These are phyloP conservation scores for Rafetus swinhoei DNA, from an alignment of 2,113 vertebrate genomes.

Conservation along the genomic window DNA sequence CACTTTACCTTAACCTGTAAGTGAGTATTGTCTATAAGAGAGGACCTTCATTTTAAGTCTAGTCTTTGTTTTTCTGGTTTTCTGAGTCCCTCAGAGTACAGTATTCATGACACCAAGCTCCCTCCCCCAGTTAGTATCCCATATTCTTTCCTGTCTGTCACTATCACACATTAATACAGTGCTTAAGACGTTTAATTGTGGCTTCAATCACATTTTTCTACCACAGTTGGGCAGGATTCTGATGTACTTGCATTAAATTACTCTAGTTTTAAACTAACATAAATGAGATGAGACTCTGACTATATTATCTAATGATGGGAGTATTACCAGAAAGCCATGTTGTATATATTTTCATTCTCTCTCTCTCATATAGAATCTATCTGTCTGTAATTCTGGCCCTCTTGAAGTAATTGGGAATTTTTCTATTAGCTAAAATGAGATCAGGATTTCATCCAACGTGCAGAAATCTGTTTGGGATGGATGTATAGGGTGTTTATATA, in stretches of 20 bases:
- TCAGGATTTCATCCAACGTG: not conserved
- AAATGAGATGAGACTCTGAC: not conserved
- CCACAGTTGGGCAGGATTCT: not conserved
- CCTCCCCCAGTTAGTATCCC: not conserved
- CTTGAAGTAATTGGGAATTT: not conserved
- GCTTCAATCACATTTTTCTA: not conserved
- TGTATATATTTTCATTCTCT: not conserved
- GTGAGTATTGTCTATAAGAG: not conserved
- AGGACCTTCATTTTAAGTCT: not conserved
- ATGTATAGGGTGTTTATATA: not conserved
- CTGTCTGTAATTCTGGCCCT: fast-evolving
- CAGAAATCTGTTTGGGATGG: not conserved
- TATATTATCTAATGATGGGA: not conserved
- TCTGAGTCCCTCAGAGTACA: not conserved
- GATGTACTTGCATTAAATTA: not conserved
- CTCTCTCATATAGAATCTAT: no score
- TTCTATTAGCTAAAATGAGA: not conserved
- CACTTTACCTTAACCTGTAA: not conserved
- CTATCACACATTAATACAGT: not conserved
- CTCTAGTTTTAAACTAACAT: not conserved
- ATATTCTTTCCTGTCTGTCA: not conserved
- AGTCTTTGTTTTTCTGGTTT: not conserved
- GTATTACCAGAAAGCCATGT: not conserved
- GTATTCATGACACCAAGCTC: not conserved
- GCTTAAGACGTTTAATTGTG: not conserved